Evolutionary conservation across 2,113 vertebrate species (phyloP), one percentile per base, ranked within the genome.

Genomic region (Dasyornis broadbenti): DNA sequence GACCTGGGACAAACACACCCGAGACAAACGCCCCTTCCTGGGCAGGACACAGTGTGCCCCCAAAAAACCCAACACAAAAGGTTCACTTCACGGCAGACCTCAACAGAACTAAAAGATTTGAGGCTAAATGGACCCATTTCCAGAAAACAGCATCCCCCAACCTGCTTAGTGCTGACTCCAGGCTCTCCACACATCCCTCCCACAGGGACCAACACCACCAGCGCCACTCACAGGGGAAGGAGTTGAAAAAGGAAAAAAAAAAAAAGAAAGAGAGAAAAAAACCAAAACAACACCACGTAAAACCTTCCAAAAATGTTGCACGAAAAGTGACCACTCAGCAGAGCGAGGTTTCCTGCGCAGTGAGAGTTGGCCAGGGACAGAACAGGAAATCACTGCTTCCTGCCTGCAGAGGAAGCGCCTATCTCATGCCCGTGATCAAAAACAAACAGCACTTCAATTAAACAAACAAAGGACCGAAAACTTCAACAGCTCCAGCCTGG

Each of bases 321-420:
- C 13, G 4, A 90, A 96, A 96, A 96, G 91, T 82, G 97, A 96
- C 64, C 93, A 82, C 95, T 96, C 96, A 96, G 96, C 96, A 96
- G 90, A 86, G 95, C 19, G 31, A 82, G 40, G 92, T 92, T 97
- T 97, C 96, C 96, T 97, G 95, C 82, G 4, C 92, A 95, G 92
- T 87, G 96, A 97, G 96, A 97, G 96, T 95, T 96, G 96, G 96
- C 94, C 16, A 0, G 77, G 14, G 40, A 44, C 7, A 21, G 47
- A 28, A 84, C 96, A 97, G 97, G 97, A 97, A 97, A 96, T 93
- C 94, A 81, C 57, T n/a, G 96, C 81, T 97, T 97, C 97, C 97
- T 97, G 97, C 96, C 91, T 94, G 89, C 92, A 94, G 87, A 96
- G 93, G 96, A 92, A 90, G 92, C 64, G 65, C 92, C 94, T 81